Conservation (phyloP, 2,113 vertebrate species). For the Poeciliopsis retropinna region DNA sequence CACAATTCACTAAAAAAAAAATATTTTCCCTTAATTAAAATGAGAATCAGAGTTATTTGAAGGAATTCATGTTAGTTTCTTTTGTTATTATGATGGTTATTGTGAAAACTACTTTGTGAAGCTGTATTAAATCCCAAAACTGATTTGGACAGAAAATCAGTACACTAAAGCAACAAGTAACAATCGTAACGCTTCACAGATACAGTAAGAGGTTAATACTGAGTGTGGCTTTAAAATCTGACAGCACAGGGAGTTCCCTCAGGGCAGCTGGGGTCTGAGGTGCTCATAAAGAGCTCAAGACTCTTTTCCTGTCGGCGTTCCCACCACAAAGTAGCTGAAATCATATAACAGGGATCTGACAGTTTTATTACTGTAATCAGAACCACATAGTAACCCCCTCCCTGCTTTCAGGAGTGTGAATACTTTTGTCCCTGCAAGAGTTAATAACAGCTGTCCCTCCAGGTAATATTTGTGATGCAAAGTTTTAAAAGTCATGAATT, state of each 20-base stretch:
- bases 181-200: background rate
- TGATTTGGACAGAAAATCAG: background rate
- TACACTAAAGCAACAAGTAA: background rate
- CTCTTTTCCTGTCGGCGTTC: background rate
- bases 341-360: background rate
- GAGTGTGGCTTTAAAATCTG: background rate
- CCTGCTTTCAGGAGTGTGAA: background rate
- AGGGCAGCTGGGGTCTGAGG: background rate
- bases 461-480: background rate
- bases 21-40: background rate
- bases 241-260: background rate
- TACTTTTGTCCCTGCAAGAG: background rate
- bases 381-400: background rate
- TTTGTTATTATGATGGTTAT: background rate
- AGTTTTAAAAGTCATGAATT: background rate
- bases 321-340: background rate
- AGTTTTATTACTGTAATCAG: background rate
- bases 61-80: constrained; percentile 1
- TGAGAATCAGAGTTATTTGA: background rate
- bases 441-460: background rate
- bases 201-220: background rate
- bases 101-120: background rate
- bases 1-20: constrained; percentile 9
- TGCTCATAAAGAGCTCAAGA: background rate
- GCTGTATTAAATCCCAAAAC: background rate